These are phyloP conservation scores for Mycalesis mineus DNA, from an alignment of 2,888 invertebrate genomes.

Conservation along the genomic window DNA sequence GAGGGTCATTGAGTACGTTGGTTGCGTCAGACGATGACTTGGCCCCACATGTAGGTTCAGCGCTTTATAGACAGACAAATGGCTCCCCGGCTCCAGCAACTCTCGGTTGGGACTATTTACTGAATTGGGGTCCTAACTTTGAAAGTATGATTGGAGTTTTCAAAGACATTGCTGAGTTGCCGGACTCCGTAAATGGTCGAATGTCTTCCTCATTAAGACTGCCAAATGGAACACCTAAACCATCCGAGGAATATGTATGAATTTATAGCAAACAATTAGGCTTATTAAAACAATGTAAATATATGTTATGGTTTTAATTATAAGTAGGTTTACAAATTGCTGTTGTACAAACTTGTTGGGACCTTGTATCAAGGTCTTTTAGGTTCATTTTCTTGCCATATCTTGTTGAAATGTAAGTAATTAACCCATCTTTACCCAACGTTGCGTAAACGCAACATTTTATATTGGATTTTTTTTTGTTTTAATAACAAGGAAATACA, in stretches of 20 bases:
- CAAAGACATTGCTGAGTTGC: conserved; percentile 96
- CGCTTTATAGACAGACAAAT: conserved; percentile 87
- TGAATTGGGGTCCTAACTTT: conserved; percentile 98
- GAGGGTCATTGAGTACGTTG: conserved; percentile 94
- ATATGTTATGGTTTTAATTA: conserved; percentile 14
- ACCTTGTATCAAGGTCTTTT: conserved; percentile 75
- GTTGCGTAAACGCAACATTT: too few species aligned
- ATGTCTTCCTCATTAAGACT: conserved; percentile 86
- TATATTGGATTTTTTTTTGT: too few species aligned
- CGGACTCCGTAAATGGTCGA: conserved; percentile 87
- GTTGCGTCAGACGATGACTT: conserved; percentile 96
- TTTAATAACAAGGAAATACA: too few species aligned
- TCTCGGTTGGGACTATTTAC: conserved; percentile 94
- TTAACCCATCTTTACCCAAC: too few species aligned
- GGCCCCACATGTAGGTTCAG: conserved; percentile 87
- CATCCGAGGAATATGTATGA: conserved; percentile 93
- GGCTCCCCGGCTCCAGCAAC: conserved; percentile 88
- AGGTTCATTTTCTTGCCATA: conserved; percentile 71
- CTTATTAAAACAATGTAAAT: conserved; percentile 32
- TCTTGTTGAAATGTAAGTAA: conserved; percentile 53
- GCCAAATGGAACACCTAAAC: conserved; percentile 88
- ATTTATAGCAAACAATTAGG: conserved; percentile 10
- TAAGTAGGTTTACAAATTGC: conserved; percentile 36
- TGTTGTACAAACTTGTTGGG: conserved; percentile 61
- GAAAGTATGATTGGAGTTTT: conserved; percentile 97